These are phyloP conservation scores for Burhinus oedicnemus DNA, from an alignment of 2,113 vertebrate species.

Conservation along the genomic window DNA sequence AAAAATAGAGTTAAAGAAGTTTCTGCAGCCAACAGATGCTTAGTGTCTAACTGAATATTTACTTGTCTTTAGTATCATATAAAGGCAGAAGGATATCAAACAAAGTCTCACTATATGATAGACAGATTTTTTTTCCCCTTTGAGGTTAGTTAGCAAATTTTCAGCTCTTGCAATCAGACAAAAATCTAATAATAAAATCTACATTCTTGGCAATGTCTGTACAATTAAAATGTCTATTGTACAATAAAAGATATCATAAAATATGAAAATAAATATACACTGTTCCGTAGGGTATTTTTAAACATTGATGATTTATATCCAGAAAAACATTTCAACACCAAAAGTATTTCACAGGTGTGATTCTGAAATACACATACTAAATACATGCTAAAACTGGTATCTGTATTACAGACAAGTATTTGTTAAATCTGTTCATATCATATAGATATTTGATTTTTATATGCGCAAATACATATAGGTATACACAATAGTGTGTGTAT, in stretches of 20 bases:
- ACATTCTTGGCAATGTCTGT: neutral
- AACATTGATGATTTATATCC: neutral
- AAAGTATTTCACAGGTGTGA: neutral
- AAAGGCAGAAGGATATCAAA: neutral
- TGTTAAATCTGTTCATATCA: neutral
- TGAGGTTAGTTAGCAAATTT: neutral
- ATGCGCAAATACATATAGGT: rapidly evolving
- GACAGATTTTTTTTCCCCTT: neutral
- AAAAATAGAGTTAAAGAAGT: neutral
- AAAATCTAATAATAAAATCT: neutral
- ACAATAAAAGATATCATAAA: neutral
- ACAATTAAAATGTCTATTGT: neutral
- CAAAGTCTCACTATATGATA: neutral
- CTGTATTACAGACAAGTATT: neutral
- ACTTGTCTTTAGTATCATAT: neutral
- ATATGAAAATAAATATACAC: neutral
- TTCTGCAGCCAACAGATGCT: neutral
- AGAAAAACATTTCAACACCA: neutral
- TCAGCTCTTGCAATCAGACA: neutral
- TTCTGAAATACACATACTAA: neutral
- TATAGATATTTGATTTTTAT: neutral
- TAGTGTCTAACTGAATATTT: neutral
- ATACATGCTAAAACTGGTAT: neutral
- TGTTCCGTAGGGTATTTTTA: neutral
- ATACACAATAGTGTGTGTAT: neutral